Evolutionary conservation across 2,113 vertebrate genomes (phyloP).

Genomic region (Ginglymostoma cirratum): DNA sequence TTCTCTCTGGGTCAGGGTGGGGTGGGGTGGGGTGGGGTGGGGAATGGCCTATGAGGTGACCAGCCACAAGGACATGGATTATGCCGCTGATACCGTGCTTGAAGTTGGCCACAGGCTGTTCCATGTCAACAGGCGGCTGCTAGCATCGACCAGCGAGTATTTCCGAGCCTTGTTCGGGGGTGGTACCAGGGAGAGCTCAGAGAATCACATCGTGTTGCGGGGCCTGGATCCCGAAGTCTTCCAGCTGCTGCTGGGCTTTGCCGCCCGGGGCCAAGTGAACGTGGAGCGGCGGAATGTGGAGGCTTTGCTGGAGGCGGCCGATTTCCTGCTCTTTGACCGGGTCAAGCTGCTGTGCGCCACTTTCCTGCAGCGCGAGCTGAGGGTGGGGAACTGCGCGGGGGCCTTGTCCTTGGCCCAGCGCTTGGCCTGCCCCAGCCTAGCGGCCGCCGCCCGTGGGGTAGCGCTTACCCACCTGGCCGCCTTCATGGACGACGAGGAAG

Average conservation of each 20-base stretch:
- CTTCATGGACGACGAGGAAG: constrained; percentile 53
- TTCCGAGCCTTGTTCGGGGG: constrained; percentile 79
- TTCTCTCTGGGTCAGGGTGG: neutral
- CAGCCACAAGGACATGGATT: constrained; percentile 34
- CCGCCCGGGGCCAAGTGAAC: constrained; percentile 50
- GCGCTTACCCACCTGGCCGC: constrained; percentile 70
- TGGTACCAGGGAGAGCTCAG: constrained; percentile 59
- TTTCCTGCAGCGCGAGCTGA: constrained; percentile 73
- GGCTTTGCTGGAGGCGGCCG: constrained; percentile 68
- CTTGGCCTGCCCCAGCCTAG: constrained; percentile 59
- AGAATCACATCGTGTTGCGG: constrained; percentile 59
- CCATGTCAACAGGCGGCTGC: constrained; percentile 59
- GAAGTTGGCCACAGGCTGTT: constrained; percentile 63
- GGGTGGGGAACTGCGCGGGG: constrained; percentile 72
- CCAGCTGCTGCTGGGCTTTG: constrained; percentile 60
- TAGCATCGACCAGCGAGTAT: constrained; percentile 67
- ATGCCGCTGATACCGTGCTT: constrained; percentile 50
- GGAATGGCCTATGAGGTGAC: neutral
- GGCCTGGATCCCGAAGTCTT: constrained; percentile 60
- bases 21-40: neutral
- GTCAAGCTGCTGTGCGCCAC: constrained; percentile 69
- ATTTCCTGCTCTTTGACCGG: constrained; percentile 68
- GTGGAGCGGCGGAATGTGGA: constrained; percentile 62
- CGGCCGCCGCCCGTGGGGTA: constrained; percentile 58
- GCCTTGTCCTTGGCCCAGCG: constrained; percentile 70